Evolutionary conservation across 2,888 invertebrate species (phyloP).

Genomic region (Epistrophella euchroma): DNA sequence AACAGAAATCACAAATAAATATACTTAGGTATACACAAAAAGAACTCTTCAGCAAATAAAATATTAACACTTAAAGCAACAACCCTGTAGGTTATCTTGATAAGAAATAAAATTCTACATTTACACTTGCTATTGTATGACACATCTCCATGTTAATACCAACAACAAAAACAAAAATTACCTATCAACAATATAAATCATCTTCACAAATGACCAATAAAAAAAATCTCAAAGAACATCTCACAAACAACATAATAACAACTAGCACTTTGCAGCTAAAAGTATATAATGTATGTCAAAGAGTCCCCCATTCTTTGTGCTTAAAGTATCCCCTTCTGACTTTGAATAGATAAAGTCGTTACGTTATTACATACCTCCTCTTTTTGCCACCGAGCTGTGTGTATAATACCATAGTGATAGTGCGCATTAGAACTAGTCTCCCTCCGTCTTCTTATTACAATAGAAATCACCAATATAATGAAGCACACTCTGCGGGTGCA

Average conservation of each 20-base stretch:
- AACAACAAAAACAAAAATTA: neutral
- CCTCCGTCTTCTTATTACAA: conserved; percentile 7
- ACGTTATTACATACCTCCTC: conserved; percentile 13
- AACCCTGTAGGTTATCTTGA: neutral
- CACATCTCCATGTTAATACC: conserved; percentile 5
- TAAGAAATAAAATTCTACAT: neutral
- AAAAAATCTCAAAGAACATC: conserved; percentile 48
- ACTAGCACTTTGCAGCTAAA: conserved; percentile 45
- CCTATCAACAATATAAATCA: conserved; percentile 60
- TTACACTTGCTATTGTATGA: conserved; percentile 18
- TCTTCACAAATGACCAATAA: conserved; percentile 53
- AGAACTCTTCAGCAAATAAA: neutral
- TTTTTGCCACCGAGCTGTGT: neutral
- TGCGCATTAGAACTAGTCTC: conserved; percentile 21
- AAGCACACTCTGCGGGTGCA: conserved; percentile 51
- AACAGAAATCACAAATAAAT: neutral
- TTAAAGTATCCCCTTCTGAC: conserved; percentile 9
- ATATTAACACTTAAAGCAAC: neutral
- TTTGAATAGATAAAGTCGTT: conserved; percentile 50
- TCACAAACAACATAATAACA: conserved; percentile 68
- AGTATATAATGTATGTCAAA: conserved; percentile 43
- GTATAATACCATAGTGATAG: neutral
- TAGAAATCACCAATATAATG: conserved; percentile 59
- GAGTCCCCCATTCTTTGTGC: conserved; percentile 26
- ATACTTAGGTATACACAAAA: neutral